Evolutionary conservation across 1,140 invertebrate species (phyloP).

Genomic region (Mercenaria mercenaria): DNA sequence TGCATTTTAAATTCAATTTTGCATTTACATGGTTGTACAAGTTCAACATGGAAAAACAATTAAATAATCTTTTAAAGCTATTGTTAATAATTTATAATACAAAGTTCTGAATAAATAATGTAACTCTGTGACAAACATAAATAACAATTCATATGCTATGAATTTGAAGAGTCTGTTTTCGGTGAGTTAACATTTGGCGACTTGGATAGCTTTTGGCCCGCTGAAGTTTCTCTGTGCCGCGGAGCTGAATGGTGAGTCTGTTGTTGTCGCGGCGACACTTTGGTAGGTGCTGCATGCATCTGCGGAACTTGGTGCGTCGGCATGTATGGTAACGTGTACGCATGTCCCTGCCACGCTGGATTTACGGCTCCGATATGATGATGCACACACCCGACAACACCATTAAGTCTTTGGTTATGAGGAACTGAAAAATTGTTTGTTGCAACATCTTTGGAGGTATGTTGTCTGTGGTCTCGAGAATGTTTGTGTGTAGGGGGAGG

Average conservation of each 20-base stretch:
- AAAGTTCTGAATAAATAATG: constrained; percentile 23
- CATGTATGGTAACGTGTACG: constrained; percentile 60
- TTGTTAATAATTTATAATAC: constrained; percentile 7
- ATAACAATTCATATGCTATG: not conserved
- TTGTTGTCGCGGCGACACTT: not conserved
- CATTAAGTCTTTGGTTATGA: constrained; percentile 49
- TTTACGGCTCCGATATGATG: constrained; percentile 17
- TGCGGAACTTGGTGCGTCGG: constrained; percentile 30
- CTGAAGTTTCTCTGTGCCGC: not conserved
- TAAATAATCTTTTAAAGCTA: not conserved
- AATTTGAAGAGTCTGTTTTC: not conserved
- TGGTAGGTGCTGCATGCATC: not conserved
- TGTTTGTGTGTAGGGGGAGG: not conserved
- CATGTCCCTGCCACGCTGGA: constrained; percentile 47
- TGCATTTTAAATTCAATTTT: too few relatives aligned
- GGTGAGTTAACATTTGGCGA: not conserved
- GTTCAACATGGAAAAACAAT: too few relatives aligned
- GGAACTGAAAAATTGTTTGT: constrained; percentile 16
- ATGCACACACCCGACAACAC: constrained; percentile 47
- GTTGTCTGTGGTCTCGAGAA: not conserved
- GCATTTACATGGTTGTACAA: too few relatives aligned
- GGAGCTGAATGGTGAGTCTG: not conserved
- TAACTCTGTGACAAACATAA: not conserved
- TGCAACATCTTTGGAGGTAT: constrained; percentile 6
- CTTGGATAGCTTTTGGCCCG: not conserved